A percentile compares a stretch with the other conserved stretches of the same genome.
Conservation (phyloP, 1,140 invertebrate species). For the Magallana ariakensis region DNA sequence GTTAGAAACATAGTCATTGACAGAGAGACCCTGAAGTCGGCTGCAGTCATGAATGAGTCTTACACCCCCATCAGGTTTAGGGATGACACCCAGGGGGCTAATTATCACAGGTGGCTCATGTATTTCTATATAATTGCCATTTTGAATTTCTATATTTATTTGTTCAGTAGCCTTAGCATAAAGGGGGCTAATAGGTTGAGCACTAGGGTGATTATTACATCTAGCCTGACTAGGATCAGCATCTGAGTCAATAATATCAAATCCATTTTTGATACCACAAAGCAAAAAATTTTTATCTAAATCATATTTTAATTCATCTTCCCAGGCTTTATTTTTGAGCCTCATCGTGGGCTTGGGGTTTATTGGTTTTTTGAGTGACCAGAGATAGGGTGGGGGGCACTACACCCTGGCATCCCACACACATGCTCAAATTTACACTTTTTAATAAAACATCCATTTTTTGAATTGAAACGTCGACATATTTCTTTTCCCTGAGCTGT, state of each 20-base stretch:
- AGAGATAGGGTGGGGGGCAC: not conserved
- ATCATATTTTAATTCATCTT: slow-evolving; percentile 11
- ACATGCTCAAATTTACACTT: slow-evolving; percentile 2
- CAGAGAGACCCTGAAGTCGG: slow-evolving; percentile 11
- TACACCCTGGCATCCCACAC: not conserved
- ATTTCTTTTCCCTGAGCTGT: not conserved
- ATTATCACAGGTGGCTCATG: not conserved
- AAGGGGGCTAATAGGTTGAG: not conserved
- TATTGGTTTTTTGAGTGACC: slow-evolving; percentile 4
- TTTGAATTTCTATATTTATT: slow-evolving; percentile 21
- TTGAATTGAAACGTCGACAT: slow-evolving; percentile 13
- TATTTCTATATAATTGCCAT: slow-evolving; percentile 28
- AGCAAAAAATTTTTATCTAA: not conserved
- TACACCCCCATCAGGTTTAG: slow-evolving; percentile 20
- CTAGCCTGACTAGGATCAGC: not conserved
- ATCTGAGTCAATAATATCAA: slow-evolving; percentile 33
- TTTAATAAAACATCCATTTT: not conserved
- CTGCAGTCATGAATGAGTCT: slow-evolving; percentile 47
- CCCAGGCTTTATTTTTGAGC: not conserved
- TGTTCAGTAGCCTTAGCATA: slow-evolving; percentile 31
- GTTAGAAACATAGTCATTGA: slow-evolving; percentile 40
- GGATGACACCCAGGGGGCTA: slow-evolving; percentile 26
- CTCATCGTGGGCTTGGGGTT: not conserved
- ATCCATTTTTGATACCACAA: not conserved
- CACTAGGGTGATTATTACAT: not conserved